These are phyloP conservation scores for Periophthalmodon schlosseri DNA, from an alignment of 2,113 vertebrate species.

Conservation along the genomic window DNA sequence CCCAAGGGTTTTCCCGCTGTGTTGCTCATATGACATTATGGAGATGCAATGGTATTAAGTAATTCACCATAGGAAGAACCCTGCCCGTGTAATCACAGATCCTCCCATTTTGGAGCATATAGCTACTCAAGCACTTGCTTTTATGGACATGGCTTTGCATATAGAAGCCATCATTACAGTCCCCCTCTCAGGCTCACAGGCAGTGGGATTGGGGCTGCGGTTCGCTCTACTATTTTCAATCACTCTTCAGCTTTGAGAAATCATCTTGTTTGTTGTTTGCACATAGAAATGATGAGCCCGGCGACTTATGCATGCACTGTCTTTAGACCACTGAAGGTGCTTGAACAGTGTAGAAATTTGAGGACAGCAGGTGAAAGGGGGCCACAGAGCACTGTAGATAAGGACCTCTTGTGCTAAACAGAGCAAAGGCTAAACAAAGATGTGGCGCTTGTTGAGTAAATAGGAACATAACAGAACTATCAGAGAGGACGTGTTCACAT, in stretches of 20 bases:
- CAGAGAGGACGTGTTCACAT: background rate
- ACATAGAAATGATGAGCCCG: conserved; percentile 28
- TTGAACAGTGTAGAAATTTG: conserved; percentile 23
- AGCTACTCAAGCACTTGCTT: conserved; percentile 52
- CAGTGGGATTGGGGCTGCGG: conserved; percentile 22
- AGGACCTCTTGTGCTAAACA: background rate
- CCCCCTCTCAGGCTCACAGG: conserved; percentile 2
- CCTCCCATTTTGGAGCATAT: conserved; percentile 52
- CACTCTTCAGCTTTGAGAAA: conserved; percentile 41
- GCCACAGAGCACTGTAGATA: conserved; percentile 17
- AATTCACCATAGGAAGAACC: conserved; percentile 53
- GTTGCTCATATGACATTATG: conserved; percentile 35
- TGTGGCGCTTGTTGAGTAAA: background rate
- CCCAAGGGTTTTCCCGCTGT: conserved; percentile 31
- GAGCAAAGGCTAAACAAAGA: conserved; percentile 30
- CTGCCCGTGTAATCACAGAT: conserved; percentile 55
- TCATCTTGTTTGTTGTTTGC: conserved; percentile 62
- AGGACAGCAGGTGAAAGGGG: conserved; percentile 7
- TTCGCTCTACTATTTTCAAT: conserved; percentile 30
- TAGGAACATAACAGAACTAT: background rate
- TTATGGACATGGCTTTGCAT: conserved; percentile 59
- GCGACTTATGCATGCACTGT: conserved; percentile 43
- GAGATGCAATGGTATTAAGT: conserved; percentile 53
- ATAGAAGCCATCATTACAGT: conserved; percentile 58
- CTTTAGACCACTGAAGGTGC: conserved; percentile 52